Percentiles rank a stretch among this genome's conserved stretches.
phyloP scores from a whole-genome alignment of 2,888 invertebrate species.

The Caenorhabditis plicata region DNA sequence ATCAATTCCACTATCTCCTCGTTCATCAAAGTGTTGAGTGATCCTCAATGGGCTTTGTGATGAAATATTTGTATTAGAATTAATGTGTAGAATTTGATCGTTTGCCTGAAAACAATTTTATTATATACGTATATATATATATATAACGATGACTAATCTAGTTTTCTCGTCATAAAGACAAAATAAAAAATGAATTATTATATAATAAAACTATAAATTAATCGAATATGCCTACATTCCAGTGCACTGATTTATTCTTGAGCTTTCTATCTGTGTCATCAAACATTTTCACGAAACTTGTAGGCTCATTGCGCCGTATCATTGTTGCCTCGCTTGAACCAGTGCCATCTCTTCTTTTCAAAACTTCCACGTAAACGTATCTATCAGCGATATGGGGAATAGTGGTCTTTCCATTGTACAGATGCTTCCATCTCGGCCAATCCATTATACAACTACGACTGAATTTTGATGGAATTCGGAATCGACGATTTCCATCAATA shows the following conservation, averaged over 20 bases:
- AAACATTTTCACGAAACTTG: slow-evolving; percentile 21
- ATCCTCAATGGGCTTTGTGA: slow-evolving; percentile 16
- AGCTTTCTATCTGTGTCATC: slow-evolving; percentile 21
- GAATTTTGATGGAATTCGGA: too few relatives aligned
- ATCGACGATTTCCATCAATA: too few relatives aligned
- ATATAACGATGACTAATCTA: not conserved
- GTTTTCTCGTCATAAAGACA: not conserved
- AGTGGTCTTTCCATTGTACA: slow-evolving; percentile 8
- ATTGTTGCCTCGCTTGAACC: slow-evolving; percentile 7
- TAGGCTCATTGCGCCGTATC: not conserved
- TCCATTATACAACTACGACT: too few relatives aligned
- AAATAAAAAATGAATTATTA: not conserved
- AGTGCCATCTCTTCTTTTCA: too few relatives aligned
- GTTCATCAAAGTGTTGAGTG: slow-evolving; percentile 24
- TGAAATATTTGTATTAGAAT: slow-evolving; percentile 10
- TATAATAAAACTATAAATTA: not conserved
- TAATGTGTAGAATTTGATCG: slow-evolving; percentile 39
- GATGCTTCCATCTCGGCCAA: slow-evolving; percentile 28
- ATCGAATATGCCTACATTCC: too few relatives aligned
- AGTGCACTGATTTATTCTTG: slow-evolving; percentile 22
- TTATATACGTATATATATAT: not conserved
- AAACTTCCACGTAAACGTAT: slow-evolving; percentile 23
- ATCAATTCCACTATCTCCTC: slow-evolving; percentile 45
- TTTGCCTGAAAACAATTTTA: slow-evolving; percentile 30
- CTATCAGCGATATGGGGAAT: slow-evolving; percentile 7